phyloP scores from a whole-genome alignment of 2,113 vertebrate genomes.

The Oreochromis tanganicae region DNA sequence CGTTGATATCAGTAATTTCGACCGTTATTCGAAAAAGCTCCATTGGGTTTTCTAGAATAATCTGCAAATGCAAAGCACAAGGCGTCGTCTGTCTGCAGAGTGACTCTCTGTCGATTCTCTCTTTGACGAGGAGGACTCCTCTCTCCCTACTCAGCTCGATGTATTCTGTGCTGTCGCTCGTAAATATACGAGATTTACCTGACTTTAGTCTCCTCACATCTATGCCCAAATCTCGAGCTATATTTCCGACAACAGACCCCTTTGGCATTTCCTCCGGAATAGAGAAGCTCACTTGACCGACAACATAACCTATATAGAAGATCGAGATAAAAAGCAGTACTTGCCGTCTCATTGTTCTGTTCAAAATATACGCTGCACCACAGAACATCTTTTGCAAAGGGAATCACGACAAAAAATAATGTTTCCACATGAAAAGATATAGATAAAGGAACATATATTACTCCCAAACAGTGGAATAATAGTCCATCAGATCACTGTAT shows the following conservation, averaged over 20 bases:
- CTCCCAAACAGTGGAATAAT: not conserved
- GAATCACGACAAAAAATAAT: not conserved
- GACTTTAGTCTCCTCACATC: slow-evolving; percentile 57
- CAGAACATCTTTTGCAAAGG: not conserved
- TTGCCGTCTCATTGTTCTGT: slow-evolving; percentile 54
- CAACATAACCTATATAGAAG: not conserved
- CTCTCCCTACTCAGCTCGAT: slow-evolving; percentile 64
- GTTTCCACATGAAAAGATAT: fast-evolving
- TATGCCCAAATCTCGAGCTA: slow-evolving; percentile 70
- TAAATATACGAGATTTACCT: slow-evolving; percentile 61
- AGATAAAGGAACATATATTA: not conserved
- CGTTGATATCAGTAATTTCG: slow-evolving; percentile 45
- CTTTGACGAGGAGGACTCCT: slow-evolving; percentile 48
- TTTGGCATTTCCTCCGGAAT: slow-evolving; percentile 73
- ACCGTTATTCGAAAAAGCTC: slow-evolving; percentile 42
- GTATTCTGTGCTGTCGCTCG: slow-evolving; percentile 59
- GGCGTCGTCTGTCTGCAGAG: slow-evolving; percentile 63
- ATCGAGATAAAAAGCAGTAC: slow-evolving; percentile 35
- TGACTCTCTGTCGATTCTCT: slow-evolving; percentile 71
- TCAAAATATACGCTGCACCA: not conserved
- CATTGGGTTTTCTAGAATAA: slow-evolving; percentile 60
- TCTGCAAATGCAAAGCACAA: slow-evolving; percentile 59
- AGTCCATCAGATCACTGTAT: not conserved
- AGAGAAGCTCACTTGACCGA: slow-evolving; percentile 66
- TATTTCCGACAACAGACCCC: slow-evolving; percentile 70